Conservation (phyloP, 2,797 vertebrate species). For the Bradypodion pumilum region DNA sequence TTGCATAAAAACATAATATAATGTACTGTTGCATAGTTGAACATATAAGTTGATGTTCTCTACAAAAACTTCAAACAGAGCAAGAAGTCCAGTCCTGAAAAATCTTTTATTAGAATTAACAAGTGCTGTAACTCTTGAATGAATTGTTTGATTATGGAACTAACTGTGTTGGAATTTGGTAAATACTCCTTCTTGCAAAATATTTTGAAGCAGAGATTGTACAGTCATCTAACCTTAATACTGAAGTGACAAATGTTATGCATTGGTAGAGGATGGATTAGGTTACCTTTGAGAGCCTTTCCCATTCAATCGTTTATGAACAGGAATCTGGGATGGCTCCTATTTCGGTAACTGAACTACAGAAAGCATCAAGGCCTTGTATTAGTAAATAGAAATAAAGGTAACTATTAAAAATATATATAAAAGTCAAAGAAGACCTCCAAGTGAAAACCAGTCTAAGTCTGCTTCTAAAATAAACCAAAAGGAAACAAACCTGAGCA, state of each 20-base stretch:
- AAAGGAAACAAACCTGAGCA: conserved; percentile 77
- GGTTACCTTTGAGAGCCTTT: background rate
- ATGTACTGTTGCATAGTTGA: background rate
- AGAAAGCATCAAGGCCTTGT: background rate
- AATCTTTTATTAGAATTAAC: background rate
- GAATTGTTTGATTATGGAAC: background rate
- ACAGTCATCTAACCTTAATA: background rate
- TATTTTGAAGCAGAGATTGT: background rate
- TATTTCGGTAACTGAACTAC: background rate
- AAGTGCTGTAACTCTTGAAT: background rate
- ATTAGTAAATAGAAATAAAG: background rate
- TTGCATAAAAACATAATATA: background rate
- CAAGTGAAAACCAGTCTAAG: background rate
- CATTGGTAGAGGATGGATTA: background rate
- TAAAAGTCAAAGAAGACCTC: background rate
- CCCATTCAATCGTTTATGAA: background rate
- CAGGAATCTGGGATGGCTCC: background rate
- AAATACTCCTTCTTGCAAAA: background rate
- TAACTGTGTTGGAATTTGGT: background rate
- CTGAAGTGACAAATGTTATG: background rate
- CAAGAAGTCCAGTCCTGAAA: background rate
- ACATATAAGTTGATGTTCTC: background rate
- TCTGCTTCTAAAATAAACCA: background rate
- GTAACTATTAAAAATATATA: background rate
- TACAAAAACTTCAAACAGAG: background rate